A percentile compares a stretch with the other conserved stretches of the same genome.
Evolutionary conservation across 2,888 invertebrate genomes (phyloP).

Genomic region (Noctua comes): DNA sequence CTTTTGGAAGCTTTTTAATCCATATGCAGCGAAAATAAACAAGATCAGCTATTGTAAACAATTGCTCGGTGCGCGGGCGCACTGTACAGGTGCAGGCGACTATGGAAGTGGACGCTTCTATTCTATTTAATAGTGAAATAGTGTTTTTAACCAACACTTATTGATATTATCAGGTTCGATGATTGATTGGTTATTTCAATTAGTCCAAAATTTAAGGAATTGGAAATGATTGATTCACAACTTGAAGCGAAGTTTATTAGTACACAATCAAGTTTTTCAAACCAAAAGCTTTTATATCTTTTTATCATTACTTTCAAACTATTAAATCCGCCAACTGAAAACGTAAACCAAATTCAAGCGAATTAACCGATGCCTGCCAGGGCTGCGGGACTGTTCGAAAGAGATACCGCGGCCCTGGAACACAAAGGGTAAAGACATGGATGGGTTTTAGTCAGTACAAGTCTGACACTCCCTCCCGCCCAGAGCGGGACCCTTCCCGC

Average conservation of each 20-base stretch:
- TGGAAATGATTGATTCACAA: not conserved
- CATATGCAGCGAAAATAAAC: constrained; percentile 89
- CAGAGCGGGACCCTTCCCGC: no score
- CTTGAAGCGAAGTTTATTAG: not conserved
- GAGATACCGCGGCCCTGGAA: no score
- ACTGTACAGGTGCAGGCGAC: constrained; percentile 70
- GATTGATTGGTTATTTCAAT: not conserved
- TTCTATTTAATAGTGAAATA: not conserved
- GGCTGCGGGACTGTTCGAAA: no score
- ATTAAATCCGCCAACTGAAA: not conserved
- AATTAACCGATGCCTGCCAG: no score
- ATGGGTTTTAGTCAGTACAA: no score
- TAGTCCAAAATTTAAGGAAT: not conserved
- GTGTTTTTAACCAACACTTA: not conserved
- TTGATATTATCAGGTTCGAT: not conserved
- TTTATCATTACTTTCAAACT: not conserved
- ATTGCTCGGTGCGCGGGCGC: constrained; percentile 71
- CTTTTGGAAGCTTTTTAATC: constrained; percentile 88
- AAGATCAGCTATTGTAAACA: constrained; percentile 86
- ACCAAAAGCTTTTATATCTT: not conserved
- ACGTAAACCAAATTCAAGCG: not conserved
- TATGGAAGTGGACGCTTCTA: constrained; percentile 28
- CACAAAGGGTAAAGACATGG: no score
- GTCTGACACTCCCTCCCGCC: no score
- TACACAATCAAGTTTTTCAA: not conserved